phyloP scores from a whole-genome alignment of 2,113 vertebrate genomes.

The Natator depressus region DNA sequence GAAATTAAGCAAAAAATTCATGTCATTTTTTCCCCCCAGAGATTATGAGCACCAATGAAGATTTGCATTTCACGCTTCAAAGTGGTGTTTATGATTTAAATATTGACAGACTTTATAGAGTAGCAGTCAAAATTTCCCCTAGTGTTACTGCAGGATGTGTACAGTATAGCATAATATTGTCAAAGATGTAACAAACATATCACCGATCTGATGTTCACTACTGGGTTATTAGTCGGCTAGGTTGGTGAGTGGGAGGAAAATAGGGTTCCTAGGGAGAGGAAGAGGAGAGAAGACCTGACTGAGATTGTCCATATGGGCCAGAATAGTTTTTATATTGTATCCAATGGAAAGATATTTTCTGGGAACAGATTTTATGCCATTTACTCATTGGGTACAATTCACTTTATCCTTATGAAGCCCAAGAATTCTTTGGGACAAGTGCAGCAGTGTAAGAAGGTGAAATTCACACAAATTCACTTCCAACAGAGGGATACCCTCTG shows the following conservation, averaged over 20 bases:
- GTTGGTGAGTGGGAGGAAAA: not conserved
- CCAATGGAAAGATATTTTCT: not conserved
- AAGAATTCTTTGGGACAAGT: not conserved
- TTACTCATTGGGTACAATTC: not conserved
- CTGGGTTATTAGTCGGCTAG: not conserved
- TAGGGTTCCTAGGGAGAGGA: not conserved
- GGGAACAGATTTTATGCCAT: not conserved
- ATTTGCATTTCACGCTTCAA: not conserved
- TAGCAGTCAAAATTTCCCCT: not conserved
- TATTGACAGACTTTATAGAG: not conserved
- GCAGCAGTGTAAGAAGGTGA: not conserved
- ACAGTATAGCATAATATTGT: not conserved
- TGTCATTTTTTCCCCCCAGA: not conserved
- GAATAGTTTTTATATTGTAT: not conserved
- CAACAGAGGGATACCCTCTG: not conserved
- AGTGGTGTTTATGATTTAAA: not conserved
- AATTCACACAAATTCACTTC: not conserved
- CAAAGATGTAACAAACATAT: not conserved
- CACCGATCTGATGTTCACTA: not conserved
- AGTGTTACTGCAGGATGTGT: not conserved
- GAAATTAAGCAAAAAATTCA: not conserved
- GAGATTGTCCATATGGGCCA: not conserved
- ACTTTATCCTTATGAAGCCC: not conserved
- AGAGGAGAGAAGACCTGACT: not conserved
- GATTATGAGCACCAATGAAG: not conserved